A percentile compares a stretch with the other conserved stretches of the same genome.
phyloP scores from a whole-genome alignment of 92 coral and sea anemone species.

The Isaurus tuberculatus region DNA sequence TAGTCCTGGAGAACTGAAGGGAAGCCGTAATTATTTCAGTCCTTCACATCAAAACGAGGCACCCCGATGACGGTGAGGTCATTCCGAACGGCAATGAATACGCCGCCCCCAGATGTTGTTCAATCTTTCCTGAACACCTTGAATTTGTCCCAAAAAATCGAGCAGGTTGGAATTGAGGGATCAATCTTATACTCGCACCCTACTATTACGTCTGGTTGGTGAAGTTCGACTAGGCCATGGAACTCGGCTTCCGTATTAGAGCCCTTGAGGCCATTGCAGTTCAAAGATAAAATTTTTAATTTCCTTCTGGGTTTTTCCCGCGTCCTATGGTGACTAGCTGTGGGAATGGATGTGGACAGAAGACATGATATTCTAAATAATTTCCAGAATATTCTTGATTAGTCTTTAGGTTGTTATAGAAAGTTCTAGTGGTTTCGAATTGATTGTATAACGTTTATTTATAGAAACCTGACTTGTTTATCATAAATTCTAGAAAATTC shows the following conservation, averaged over 20 bases:
- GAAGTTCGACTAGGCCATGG: neutral
- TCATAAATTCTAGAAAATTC: no score
- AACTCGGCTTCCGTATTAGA: neutral
- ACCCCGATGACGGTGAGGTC: constrained; percentile 19
- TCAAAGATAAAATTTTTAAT: neutral
- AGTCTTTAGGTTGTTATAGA: no score
- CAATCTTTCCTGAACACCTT: constrained; percentile 29
- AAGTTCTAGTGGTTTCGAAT: no score
- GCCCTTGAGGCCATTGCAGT: neutral
- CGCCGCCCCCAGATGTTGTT: constrained; percentile 25
- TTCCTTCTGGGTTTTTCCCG: neutral
- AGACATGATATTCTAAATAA: no score
- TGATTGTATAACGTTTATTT: no score
- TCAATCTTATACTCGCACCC: neutral
- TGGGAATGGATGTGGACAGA: no score
- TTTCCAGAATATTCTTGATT: no score
- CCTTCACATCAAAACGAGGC: neutral
- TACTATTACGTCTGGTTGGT: constrained; percentile 1
- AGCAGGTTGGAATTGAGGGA: constrained; percentile 26
- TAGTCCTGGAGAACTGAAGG: constrained; percentile 20
- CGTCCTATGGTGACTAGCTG: neutral
- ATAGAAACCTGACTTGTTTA: no score
- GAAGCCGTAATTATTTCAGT: constrained; percentile 14
- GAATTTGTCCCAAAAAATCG: constrained; percentile 5
- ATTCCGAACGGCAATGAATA: constrained; percentile 34